Percentiles rank a stretch among this genome's conserved stretches.
Conservation (phyloP, 1,140 invertebrate species). For the Condylostylus longicornis region DNA sequence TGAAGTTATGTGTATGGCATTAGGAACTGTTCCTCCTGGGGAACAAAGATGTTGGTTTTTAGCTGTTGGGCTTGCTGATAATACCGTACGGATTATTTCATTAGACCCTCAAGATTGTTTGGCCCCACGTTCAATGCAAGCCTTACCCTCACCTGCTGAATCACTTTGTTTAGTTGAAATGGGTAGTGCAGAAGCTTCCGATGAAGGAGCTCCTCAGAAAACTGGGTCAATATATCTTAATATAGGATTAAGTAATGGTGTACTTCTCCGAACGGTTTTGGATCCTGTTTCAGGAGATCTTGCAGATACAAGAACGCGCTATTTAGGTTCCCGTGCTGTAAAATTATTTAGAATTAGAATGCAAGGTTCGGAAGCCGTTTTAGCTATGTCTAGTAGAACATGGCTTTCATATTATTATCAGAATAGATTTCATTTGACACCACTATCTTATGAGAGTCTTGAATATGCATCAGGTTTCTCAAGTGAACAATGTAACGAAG, state of each 20-base stretch:
- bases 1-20: conserved; percentile 96
- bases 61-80: conserved; percentile 90
- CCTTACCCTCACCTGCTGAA: conserved; percentile 89
- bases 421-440: conserved; percentile 89
- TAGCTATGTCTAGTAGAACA: conserved; percentile 94
- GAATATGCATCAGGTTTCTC: conserved; percentile 90
- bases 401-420: conserved; percentile 99
- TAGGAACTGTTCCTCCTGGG: conserved; percentile 86
- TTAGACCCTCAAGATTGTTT: conserved; percentile 90
- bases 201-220: conserved; percentile 37
- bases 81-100: conserved; percentile 94
- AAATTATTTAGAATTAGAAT: conserved; percentile 91
- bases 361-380: conserved; percentile 88
- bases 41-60: conserved; percentile 94
- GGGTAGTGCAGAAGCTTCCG: conserved; percentile 40
- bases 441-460: conserved; percentile 87
- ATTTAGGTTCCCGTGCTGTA: conserved; percentile 86
- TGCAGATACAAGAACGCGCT: conserved; percentile 90
- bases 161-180: conserved; percentile 92
- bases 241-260: conserved; percentile 96
- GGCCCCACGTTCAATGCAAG: conserved; percentile 88
- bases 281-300: conserved; percentile 95
- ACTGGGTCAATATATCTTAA: conserved; percentile 81
- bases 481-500: conserved; percentile 93
- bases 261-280: conserved; percentile 83